phyloP scores from a whole-genome alignment of 2,113 vertebrate genomes.

The Ageneiosus marmoratus region DNA sequence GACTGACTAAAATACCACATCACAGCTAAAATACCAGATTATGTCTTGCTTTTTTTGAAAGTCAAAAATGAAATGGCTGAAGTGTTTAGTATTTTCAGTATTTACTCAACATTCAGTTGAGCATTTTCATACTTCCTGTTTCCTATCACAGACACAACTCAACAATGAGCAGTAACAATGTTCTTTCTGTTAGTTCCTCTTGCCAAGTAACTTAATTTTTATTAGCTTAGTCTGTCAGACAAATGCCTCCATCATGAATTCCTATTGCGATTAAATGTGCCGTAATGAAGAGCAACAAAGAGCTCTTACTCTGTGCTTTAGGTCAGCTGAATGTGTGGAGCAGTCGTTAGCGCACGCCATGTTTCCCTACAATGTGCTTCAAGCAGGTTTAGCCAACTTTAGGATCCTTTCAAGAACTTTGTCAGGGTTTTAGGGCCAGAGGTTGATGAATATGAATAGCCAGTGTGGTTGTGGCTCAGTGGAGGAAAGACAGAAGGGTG shows the following conservation, averaged over 20 bases:
- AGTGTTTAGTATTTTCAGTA: neutral
- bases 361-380: slow-evolving; percentile 43
- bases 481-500: slow-evolving; percentile 70
- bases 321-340: slow-evolving; percentile 34
- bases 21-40: neutral
- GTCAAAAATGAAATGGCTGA: neutral
- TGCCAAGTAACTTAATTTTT: slow-evolving; percentile 44
- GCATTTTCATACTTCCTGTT: neutral
- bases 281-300: slow-evolving; percentile 49
- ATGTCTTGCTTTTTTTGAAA: neutral
- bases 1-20: neutral
- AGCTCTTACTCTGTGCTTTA: neutral
- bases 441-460: slow-evolving; percentile 78
- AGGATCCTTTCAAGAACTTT: slow-evolving; percentile 70
- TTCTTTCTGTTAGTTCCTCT: slow-evolving; percentile 15
- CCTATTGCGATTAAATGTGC: slow-evolving; percentile 39
- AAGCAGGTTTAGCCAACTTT: slow-evolving; percentile 68
- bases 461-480: slow-evolving; percentile 71
- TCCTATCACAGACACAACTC: neutral
- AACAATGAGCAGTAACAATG: neutral
- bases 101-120: neutral
- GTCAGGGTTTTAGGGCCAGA: slow-evolving; percentile 71
- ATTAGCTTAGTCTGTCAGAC: slow-evolving; percentile 42
- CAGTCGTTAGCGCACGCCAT: slow-evolving; percentile 46
- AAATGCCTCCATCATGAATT: slow-evolving; percentile 37